Conservation (phyloP, 2,797 vertebrate species). For the Ibycter americanus region DNA sequence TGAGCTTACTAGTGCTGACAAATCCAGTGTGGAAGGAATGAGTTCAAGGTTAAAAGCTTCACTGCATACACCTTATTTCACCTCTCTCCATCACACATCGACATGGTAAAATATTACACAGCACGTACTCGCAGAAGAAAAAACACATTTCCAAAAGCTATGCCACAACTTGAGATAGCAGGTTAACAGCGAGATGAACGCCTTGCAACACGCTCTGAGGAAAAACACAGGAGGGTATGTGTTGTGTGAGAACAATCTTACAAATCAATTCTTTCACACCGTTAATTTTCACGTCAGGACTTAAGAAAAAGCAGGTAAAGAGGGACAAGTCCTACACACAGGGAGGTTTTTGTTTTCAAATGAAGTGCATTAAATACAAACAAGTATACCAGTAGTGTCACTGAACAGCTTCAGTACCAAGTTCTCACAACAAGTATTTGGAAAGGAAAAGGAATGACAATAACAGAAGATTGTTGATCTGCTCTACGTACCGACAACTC, state of each 20-base stretch:
- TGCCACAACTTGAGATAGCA: not conserved
- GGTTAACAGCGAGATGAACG: not conserved
- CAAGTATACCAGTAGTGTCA: not conserved
- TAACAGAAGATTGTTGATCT: not conserved
- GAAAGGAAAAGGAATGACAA: not conserved
- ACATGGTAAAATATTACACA: not conserved
- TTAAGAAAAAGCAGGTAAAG: not conserved
- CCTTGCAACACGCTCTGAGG: not conserved
- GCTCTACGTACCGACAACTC: not conserved
- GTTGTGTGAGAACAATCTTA: not conserved
- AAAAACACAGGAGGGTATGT: rapidly evolving
- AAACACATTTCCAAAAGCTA: not conserved
- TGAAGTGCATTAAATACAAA: not conserved
- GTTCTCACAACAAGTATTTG: not conserved
- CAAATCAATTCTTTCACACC: not conserved
- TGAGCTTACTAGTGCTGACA: not conserved
- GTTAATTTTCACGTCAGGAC: not conserved
- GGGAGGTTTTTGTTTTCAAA: not conserved
- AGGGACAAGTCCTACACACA: not conserved
- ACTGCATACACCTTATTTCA: not conserved
- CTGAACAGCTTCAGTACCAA: not conserved
- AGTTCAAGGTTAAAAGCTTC: not conserved
- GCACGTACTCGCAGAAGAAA: not conserved
- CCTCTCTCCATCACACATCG: not conserved
- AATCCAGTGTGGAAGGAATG: not conserved